Percentiles rank a stretch among this genome's conserved stretches.
These are phyloP conservation scores for Drosophila suboccidentalis DNA, from an alignment of 2,888 invertebrate species.

Conservation along the genomic window DNA sequence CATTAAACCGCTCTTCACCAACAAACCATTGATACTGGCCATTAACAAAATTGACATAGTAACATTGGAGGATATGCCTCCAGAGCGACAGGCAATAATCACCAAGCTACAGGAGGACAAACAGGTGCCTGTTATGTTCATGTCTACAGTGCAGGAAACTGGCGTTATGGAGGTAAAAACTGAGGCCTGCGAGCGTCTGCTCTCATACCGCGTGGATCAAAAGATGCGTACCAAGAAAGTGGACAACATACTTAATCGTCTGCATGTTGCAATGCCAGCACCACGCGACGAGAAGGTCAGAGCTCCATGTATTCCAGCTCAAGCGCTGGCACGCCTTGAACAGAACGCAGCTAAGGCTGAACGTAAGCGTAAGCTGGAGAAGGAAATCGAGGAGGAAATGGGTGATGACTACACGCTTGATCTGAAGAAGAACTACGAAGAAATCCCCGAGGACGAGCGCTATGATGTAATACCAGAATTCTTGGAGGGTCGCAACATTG, in stretches of 20 bases:
- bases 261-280: slow-evolving; percentile 96
- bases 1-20: slow-evolving; percentile 96
- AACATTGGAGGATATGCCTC: slow-evolving; percentile 91
- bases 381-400: slow-evolving; percentile 96
- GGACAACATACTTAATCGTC: slow-evolving; percentile 95
- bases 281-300: slow-evolving; percentile 92
- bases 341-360: slow-evolving; percentile 86
- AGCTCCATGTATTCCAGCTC: slow-evolving; percentile 91
- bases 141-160: slow-evolving; percentile 96
- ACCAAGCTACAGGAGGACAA: slow-evolving; percentile 88
- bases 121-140: slow-evolving; percentile 92
- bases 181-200: slow-evolving; percentile 95
- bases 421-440: slow-evolving; percentile 95
- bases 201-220: slow-evolving; percentile 95
- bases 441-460: slow-evolving; percentile 96
- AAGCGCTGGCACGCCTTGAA: slow-evolving; percentile 88
- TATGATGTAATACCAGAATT: slow-evolving; percentile 98
- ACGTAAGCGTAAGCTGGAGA: slow-evolving; percentile 91
- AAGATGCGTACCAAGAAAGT: slow-evolving; percentile 98
- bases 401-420: slow-evolving; percentile 98
- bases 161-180: slow-evolving; percentile 98
- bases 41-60: slow-evolving; percentile 97
- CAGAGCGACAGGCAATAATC: slow-evolving; percentile 88
- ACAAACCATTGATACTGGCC: slow-evolving; percentile 97
- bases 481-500: slow-evolving; percentile 99